These are phyloP conservation scores for Condylostylus longicornis DNA, from an alignment of 1,140 invertebrate genomes.

Conservation along the genomic window DNA sequence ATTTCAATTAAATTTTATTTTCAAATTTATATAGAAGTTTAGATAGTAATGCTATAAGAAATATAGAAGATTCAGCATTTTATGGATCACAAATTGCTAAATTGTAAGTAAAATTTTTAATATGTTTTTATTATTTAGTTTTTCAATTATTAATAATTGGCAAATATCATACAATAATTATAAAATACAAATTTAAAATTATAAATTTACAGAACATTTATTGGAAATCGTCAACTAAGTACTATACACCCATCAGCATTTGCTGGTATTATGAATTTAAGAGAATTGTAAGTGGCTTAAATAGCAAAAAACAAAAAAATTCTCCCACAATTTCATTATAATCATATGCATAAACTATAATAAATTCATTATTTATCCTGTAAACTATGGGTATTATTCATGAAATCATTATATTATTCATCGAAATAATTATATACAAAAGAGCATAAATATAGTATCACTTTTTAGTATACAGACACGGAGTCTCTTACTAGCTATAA, in stretches of 20 bases:
- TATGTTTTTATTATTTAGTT: constrained; percentile 4
- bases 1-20: constrained; percentile 8
- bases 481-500: no score
- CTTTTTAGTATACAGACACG: no score
- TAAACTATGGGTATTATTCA: no score
- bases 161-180: constrained; percentile 3
- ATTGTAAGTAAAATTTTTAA: constrained; percentile 39
- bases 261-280: constrained; percentile 41
- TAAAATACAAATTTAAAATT: constrained; percentile 5
- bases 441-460: no score
- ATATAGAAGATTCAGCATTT: constrained; percentile 45
- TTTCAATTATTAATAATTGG: constrained; percentile 1
- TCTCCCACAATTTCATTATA: neutral
- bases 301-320: neutral
- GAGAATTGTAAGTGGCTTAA: constrained; percentile 41
- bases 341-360: neutral
- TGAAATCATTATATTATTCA: no score
- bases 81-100: constrained; percentile 46
- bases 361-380: neutral
- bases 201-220: constrained; percentile 43
- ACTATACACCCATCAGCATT: constrained; percentile 49
- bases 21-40: constrained; percentile 40
- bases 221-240: constrained; percentile 45
- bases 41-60: constrained; percentile 44
- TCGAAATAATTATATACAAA: no score